These are phyloP conservation scores for Portunus trituberculatus DNA, from an alignment of 1,140 invertebrate genomes.

Conservation along the genomic window DNA sequence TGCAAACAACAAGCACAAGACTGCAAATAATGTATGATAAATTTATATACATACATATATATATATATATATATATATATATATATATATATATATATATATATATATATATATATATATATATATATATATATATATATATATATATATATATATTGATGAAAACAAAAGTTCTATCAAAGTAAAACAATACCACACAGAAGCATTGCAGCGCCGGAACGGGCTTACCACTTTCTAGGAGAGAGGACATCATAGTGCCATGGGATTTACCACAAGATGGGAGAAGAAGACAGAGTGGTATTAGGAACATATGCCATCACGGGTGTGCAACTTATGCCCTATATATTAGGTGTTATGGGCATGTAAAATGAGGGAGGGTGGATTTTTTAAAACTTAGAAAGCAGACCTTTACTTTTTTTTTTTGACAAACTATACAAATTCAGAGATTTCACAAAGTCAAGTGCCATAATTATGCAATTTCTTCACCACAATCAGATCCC, in stretches of 20 bases:
- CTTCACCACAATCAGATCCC: background rate
- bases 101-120: too few species aligned
- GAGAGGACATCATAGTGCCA: slow-evolving; percentile 76
- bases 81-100: too few species aligned
- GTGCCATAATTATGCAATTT: background rate
- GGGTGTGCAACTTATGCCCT: slow-evolving; percentile 73
- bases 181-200: slow-evolving; percentile 56
- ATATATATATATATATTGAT: too few species aligned
- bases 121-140: too few species aligned
- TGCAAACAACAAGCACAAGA: slow-evolving; percentile 56
- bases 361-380: slow-evolving; percentile 64
- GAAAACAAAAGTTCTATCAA: slow-evolving; percentile 51
- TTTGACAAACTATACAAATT: background rate
- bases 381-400: slow-evolving; percentile 43
- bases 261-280: slow-evolving; percentile 75
- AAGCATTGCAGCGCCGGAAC: slow-evolving; percentile 74
- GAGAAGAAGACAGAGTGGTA: slow-evolving; percentile 75
- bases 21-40: slow-evolving; percentile 43
- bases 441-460: background rate
- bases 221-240: slow-evolving; percentile 76
- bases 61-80: too few species aligned
- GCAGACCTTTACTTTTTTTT: slow-evolving; percentile 62
- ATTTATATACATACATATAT: slow-evolving; percentile 40
- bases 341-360: slow-evolving; percentile 63
- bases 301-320: slow-evolving; percentile 75